Conservation (phyloP, 2,113 vertebrate genomes). For the Dasyornis broadbenti region DNA sequence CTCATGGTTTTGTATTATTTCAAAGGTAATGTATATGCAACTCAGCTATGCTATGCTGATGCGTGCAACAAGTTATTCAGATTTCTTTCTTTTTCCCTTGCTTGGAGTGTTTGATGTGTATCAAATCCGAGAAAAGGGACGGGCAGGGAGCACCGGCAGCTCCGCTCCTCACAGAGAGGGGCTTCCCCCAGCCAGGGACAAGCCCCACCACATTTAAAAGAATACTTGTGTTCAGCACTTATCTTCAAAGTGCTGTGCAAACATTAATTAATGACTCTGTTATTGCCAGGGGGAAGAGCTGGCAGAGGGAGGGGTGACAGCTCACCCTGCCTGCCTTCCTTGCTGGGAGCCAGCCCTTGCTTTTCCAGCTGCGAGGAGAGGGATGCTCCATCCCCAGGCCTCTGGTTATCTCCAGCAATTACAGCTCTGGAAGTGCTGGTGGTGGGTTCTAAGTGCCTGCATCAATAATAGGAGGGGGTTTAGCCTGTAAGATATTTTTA, state of each 20-base stretch:
- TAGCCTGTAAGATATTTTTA: neutral
- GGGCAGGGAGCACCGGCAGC: neutral
- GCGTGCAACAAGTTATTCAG: neutral
- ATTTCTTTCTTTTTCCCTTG: neutral
- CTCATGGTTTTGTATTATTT: neutral
- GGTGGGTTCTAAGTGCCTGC: neutral
- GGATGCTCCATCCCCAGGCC: neutral
- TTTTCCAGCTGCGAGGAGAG: rapidly evolving
- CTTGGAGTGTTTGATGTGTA: neutral
- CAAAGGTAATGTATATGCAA: neutral
- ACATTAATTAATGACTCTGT: neutral
- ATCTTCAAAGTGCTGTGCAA: neutral
- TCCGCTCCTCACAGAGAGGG: neutral
- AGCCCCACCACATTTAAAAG: neutral
- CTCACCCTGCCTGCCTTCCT: neutral
- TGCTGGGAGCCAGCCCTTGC: neutral
- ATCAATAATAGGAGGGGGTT: neutral
- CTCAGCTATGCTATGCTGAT: neutral
- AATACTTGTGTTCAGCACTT: neutral
- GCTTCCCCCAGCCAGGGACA: neutral
- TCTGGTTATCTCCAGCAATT: neutral
- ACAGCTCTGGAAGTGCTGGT: neutral
- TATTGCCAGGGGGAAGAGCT: neutral
- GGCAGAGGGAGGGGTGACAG: neutral
- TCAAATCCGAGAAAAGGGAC: neutral